Conservation (phyloP, 2,113 vertebrate genomes). For the Isurus oxyrinchus region DNA sequence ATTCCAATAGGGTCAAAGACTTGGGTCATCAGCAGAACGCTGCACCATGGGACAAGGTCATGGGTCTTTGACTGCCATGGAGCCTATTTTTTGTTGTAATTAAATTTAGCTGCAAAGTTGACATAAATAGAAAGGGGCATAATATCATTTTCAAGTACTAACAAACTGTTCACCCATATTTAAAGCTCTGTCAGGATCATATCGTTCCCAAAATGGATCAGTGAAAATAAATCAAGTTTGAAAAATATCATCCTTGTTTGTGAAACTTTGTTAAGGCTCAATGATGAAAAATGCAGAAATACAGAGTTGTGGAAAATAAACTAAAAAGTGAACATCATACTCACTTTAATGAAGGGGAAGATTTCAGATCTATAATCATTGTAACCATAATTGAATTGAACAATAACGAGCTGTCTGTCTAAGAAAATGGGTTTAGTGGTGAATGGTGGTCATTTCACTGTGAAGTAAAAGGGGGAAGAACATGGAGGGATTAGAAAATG, state of each 20-base stretch:
- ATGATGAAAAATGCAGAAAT: background rate
- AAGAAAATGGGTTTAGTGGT: background rate
- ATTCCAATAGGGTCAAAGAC: background rate
- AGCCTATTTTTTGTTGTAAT: background rate
- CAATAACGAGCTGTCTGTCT: background rate
- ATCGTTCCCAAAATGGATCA: background rate
- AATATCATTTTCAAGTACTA: too few species aligned
- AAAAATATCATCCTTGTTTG: background rate
- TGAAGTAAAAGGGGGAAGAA: background rate
- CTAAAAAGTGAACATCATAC: background rate
- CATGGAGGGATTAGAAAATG: background rate
- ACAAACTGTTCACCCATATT: too few species aligned
- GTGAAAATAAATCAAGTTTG: background rate
- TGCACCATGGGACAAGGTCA: background rate
- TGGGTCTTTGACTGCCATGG: too few species aligned
- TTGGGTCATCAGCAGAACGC: background rate
- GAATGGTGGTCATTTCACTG: background rate
- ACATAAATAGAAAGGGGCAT: too few species aligned
- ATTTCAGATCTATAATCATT: background rate
- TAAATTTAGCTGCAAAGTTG: background rate
- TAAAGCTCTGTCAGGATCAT: too few species aligned
- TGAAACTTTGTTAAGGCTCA: background rate
- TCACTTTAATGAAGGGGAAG: background rate
- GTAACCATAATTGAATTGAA: background rate
- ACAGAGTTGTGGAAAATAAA: background rate